These are phyloP conservation scores for Myzus persicae DNA, from an alignment of 1,140 invertebrate genomes.

Conservation along the genomic window DNA sequence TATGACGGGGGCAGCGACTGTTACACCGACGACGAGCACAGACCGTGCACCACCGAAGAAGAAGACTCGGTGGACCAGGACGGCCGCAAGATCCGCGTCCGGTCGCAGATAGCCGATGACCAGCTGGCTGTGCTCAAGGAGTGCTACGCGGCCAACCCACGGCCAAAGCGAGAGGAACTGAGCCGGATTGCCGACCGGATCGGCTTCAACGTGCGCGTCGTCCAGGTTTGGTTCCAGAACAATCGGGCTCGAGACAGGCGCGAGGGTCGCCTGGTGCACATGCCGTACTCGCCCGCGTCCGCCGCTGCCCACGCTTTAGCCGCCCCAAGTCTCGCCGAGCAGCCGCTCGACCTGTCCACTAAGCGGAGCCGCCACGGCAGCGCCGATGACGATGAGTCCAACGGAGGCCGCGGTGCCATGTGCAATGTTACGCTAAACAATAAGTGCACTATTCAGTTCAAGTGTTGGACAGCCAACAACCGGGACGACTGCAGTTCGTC, in stretches of 20 bases:
- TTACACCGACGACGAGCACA: conserved; percentile 63
- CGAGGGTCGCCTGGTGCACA: conserved; percentile 71
- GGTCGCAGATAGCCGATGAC: conserved; percentile 92
- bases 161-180: conserved; percentile 93
- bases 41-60: conserved; percentile 66
- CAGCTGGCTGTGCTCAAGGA: conserved; percentile 87
- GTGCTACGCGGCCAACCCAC: conserved; percentile 87
- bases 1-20: conserved; percentile 62
- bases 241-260: conserved; percentile 89
- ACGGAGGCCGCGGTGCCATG: conserved; percentile 59
- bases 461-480: conserved; percentile 60
- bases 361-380: conserved; percentile 69
- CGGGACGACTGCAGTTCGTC: conserved; percentile 65
- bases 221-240: conserved; percentile 99
- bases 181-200: conserved; percentile 87
- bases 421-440: conserved; percentile 62
- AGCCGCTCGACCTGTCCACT: conserved; percentile 88
- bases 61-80: conserved; percentile 69
- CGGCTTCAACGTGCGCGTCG: conserved; percentile 89
- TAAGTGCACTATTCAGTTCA: conserved; percentile 48
- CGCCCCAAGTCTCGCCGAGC: conserved; percentile 67
- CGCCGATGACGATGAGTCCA: conserved; percentile 60
- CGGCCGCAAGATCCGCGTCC: conserved; percentile 82
- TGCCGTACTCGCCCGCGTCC: conserved; percentile 65
- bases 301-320: conserved; percentile 61